Percentiles rank a stretch among this genome's conserved stretches.
Conservation (phyloP, 35 echinoderm and acorn worm species). For the Anneissia japonica region DNA sequence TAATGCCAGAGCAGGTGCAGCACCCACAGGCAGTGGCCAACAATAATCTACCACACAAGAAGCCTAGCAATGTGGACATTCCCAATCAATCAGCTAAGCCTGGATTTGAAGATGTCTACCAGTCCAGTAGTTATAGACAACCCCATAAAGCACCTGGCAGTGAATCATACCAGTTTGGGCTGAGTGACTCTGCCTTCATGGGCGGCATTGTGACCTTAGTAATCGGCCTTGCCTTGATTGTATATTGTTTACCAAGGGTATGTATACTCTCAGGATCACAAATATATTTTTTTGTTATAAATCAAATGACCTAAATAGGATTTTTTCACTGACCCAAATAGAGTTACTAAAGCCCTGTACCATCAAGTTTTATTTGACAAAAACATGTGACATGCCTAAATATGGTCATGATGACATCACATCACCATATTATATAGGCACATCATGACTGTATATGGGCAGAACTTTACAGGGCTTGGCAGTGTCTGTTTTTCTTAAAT, state of each 20-base stretch:
- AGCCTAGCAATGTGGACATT: neutral
- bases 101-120: neutral
- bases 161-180: slow-evolving; percentile 21
- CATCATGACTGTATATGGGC: too few species aligned
- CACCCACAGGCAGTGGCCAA: neutral
- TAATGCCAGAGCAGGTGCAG: neutral
- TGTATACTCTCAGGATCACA: neutral
- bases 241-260: slow-evolving; percentile 78
- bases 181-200: slow-evolving; percentile 62
- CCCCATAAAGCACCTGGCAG: neutral
- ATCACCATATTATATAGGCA: too few species aligned
- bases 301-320: too few species aligned
- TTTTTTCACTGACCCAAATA: too few species aligned
- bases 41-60: neutral
- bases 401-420: too few species aligned
- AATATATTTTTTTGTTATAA: too few species aligned
- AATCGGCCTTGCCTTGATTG: slow-evolving; percentile 45
- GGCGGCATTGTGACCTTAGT: slow-evolving; percentile 74
- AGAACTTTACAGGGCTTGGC: too few species aligned
- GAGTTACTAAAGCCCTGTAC: too few species aligned
- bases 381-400: too few species aligned
- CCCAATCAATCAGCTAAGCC: neutral
- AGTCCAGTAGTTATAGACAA: neutral
- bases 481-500: too few species aligned
- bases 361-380: too few species aligned